Evolutionary conservation across 2,113 vertebrate species (phyloP), one percentile per base, ranked within the genome.

Genomic region (Prionailurus viverrinus): DNA sequence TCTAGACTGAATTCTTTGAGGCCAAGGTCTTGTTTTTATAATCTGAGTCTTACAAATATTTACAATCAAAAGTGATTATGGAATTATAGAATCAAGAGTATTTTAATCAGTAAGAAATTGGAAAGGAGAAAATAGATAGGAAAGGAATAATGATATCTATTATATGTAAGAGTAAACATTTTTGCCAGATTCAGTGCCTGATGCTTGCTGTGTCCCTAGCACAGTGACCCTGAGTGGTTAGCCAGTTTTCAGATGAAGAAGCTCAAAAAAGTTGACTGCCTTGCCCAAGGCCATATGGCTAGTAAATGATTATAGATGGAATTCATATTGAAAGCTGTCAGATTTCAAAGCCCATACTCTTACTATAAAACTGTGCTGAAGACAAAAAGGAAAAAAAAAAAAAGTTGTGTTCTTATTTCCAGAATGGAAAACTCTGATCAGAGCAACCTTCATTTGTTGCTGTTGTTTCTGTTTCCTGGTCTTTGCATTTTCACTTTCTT

Each of bases 391-490:
- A 12, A 55, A 45, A 48, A 29, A 21, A 21, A 6, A n/a, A 63
- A 51, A 36, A 82, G 7, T 23, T 29, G 23, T 69, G 51, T 88
- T 93, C 81, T 91, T 95, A 73, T 48, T 95, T 95, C n/a, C 23
- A 86, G 74, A 25, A 53, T 79, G 53, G 79, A 82, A 94, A 94
- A 82, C 8, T 83, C 39, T 73, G 11, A 66, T 78, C 36, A 68
- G 25, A 68, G 33, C 21, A 69, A 63, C 27, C 11, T 81, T 92
- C 66, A 4, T 31, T 27, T 76, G 39, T 6, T 23, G 9, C 8
- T 21, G 14, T 41, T 27, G 39, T 74, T 74, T 61, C 23, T 69
- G 4, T 90, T 91, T 82, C 51, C 21, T 92, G 94, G 92, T 92
- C 53, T 92, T 63, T 66, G 21, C 68, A 48, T 16, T 93, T 93